Conservation (phyloP, 2,797 vertebrate genomes). For the Rhabdophis nuchalis region DNA sequence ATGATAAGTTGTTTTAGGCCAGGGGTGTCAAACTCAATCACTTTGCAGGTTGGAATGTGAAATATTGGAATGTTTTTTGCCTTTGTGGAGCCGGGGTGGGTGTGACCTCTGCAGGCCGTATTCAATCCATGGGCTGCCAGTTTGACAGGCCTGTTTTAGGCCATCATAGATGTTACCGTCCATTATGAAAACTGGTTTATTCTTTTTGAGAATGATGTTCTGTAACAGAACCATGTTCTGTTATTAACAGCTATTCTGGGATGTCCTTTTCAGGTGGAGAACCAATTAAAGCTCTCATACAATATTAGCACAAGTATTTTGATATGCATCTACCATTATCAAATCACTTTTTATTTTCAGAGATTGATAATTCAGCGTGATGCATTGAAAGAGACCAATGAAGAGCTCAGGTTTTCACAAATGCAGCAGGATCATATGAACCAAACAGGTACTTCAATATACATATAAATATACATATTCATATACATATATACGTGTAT, state of each 20-base stretch:
- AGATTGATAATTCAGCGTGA: conserved; percentile 90
- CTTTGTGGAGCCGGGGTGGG: too few relatives aligned
- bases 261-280: not conserved
- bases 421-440: conserved; percentile 88
- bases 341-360: conserved; percentile 62
- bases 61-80: too few relatives aligned
- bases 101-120: too few relatives aligned
- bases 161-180: not conserved
- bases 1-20: not conserved
- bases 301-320: not conserved
- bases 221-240: not conserved
- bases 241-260: not conserved
- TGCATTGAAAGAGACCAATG: conserved; percentile 92
- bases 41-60: too few relatives aligned
- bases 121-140: too few relatives aligned
- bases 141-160: too few relatives aligned
- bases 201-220: not conserved
- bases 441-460: conserved; percentile 78
- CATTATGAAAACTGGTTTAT: not conserved
- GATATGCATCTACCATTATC: conserved; percentile 20
- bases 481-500: too few relatives aligned
- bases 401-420: conserved; percentile 91
- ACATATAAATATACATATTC: too few relatives aligned
- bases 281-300: not conserved
- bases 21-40: too few relatives aligned